Conservation (phyloP, 1,140 invertebrate species). For the Caenorhabditis tropicalis region DNA sequence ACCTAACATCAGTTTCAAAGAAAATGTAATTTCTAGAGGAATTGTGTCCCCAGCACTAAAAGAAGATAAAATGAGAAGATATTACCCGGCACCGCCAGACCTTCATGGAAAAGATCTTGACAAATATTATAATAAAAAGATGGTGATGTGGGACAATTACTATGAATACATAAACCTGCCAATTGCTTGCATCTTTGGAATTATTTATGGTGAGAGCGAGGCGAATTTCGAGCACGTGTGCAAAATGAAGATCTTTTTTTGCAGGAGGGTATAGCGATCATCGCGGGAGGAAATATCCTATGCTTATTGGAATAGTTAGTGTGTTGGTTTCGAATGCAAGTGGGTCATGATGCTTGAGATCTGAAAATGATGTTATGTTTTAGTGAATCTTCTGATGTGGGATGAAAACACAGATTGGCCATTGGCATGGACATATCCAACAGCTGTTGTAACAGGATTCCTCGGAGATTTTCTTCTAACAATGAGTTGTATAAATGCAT, state of each 20-base stretch:
- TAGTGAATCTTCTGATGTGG: conserved; percentile 57
- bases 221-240: neutral
- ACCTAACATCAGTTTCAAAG: neutral
- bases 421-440: conserved; percentile 50
- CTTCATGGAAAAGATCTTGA: conserved; percentile 36
- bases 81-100: conserved; percentile 35
- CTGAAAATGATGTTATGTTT: neutral
- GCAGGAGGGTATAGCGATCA: conserved; percentile 58
- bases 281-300: conserved; percentile 53
- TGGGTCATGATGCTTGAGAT: neutral
- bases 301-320: conserved; percentile 53
- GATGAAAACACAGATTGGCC: conserved; percentile 57
- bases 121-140: conserved; percentile 58
- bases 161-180: conserved; percentile 59
- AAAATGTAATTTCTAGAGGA: conserved; percentile 37
- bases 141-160: conserved; percentile 59
- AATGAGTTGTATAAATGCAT: conserved; percentile 59
- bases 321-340: conserved; percentile 47
- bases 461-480: conserved; percentile 56
- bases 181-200: conserved; percentile 55
- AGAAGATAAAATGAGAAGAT: conserved; percentile 55
- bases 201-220: conserved; percentile 57
- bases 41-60: conserved; percentile 54
- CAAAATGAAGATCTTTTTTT: neutral
- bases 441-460: conserved; percentile 49